Evolutionary conservation across 2,888 invertebrate genomes (phyloP).

Genomic region (Loripinus fragilis): DNA sequence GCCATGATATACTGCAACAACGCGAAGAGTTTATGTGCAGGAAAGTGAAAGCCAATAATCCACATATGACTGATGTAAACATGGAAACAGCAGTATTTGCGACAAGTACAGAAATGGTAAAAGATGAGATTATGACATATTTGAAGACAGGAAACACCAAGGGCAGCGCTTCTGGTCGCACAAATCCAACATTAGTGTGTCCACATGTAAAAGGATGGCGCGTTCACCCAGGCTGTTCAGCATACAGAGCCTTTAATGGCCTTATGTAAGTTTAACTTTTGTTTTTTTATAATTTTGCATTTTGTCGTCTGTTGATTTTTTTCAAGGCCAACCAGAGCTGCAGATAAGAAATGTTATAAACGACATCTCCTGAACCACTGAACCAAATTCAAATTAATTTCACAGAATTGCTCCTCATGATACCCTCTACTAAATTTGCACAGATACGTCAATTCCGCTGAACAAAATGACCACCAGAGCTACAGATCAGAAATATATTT

Average conservation of each 20-base stretch:
- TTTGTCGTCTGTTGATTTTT: no score
- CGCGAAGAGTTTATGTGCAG: background rate
- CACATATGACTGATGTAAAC: background rate
- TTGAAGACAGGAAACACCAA: background rate
- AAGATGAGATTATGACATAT: background rate
- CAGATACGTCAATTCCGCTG: no score
- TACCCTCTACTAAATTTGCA: no score
- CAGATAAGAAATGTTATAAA: no score
- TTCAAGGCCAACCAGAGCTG: no score
- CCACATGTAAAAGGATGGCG: background rate
- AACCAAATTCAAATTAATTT: no score
- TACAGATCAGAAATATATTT: no score
- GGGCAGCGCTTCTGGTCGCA: background rate
- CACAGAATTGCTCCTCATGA: no score
- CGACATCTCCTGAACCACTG: no score
- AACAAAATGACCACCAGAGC: no score
- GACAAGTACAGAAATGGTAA: background rate
- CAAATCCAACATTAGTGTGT: constrained; percentile 2
- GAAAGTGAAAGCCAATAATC: background rate
- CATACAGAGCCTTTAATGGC: background rate
- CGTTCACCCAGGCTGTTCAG: background rate
- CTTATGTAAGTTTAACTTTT: background rate
- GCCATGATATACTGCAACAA: background rate
- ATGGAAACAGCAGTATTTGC: background rate
- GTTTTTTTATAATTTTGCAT: no score